Percentiles rank a stretch among this genome's conserved stretches.
These are phyloP conservation scores for Agriopis leucophaearia DNA, from an alignment of 2,888 invertebrate genomes.

Conservation along the genomic window DNA sequence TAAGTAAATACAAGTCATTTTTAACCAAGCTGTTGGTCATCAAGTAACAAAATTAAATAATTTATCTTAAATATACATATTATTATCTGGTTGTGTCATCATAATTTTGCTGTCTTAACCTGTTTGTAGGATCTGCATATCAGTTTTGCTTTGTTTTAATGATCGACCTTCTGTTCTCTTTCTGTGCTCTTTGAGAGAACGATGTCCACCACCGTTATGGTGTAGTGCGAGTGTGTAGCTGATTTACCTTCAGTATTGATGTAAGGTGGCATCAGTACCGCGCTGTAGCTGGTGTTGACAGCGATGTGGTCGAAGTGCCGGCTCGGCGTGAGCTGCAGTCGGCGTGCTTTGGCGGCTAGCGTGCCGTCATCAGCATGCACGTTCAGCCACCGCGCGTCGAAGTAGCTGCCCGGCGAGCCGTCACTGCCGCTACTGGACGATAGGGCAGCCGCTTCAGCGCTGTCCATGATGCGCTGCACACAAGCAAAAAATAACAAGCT, in stretches of 20 bases:
- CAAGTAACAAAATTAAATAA: no score
- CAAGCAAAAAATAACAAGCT: not conserved
- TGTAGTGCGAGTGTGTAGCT: not conserved
- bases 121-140: not conserved
- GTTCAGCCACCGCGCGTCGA: constrained; percentile 94
- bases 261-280: constrained; percentile 95
- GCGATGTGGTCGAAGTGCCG: constrained; percentile 95
- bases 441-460: constrained; percentile 94
- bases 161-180: not conserved
- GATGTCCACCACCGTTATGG: not conserved
- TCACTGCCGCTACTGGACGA: constrained; percentile 85
- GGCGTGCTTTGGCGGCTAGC: constrained; percentile 89
- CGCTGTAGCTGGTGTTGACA: constrained; percentile 94
- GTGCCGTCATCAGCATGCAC: constrained; percentile 92
- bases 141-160: not conserved
- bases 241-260: constrained; percentile 90
- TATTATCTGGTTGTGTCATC: not conserved
- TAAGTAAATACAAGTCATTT: no score
- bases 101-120: not conserved
- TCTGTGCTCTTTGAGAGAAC: not conserved
- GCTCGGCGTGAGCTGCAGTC: constrained; percentile 91
- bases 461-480: constrained; percentile 94
- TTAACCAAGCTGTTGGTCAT: no score
- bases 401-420: constrained; percentile 88
- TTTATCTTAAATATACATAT: no score